Conservation (phyloP, 2,888 invertebrate species). For the Drosophila antonietae region DNA sequence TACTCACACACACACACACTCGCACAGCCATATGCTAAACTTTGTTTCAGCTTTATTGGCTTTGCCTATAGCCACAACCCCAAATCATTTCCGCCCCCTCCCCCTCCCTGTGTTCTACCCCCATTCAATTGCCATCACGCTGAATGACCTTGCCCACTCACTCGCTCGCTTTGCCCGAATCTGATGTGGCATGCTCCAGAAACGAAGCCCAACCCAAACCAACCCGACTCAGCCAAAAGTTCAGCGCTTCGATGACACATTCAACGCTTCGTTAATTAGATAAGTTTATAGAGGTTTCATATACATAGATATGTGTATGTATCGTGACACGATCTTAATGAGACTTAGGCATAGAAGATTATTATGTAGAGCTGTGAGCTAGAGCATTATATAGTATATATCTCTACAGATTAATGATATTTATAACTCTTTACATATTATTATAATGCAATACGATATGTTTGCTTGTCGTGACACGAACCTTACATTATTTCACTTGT, state of each 20-base stretch:
- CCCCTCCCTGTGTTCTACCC: background rate
- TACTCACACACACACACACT: slow-evolving; percentile 1
- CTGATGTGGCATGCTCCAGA: slow-evolving; percentile 38
- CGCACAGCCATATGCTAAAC: slow-evolving; percentile 21
- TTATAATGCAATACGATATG: no score
- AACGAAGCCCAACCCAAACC: slow-evolving; percentile 4
- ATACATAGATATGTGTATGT: background rate
- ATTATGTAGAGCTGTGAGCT: background rate
- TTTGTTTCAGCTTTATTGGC: slow-evolving; percentile 42
- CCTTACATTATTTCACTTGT: no score
- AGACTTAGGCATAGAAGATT: background rate
- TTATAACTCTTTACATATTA: no score
- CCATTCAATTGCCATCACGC: slow-evolving; percentile 7
- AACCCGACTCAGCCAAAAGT: slow-evolving; percentile 19
- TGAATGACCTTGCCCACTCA: slow-evolving; percentile 44
- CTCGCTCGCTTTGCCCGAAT: slow-evolving; percentile 5
- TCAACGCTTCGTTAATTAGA: slow-evolving; percentile 61
- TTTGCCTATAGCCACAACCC: background rate
- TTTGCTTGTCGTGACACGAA: background rate
- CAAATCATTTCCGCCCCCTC: background rate
- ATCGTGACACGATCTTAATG: background rate
- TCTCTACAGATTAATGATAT: no score
- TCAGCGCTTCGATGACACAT: slow-evolving; percentile 64
- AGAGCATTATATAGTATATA: no score
- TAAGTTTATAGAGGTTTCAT: slow-evolving; percentile 6